These are phyloP conservation scores for Tethea ocularis DNA, from an alignment of 2,888 invertebrate genomes.

Conservation along the genomic window DNA sequence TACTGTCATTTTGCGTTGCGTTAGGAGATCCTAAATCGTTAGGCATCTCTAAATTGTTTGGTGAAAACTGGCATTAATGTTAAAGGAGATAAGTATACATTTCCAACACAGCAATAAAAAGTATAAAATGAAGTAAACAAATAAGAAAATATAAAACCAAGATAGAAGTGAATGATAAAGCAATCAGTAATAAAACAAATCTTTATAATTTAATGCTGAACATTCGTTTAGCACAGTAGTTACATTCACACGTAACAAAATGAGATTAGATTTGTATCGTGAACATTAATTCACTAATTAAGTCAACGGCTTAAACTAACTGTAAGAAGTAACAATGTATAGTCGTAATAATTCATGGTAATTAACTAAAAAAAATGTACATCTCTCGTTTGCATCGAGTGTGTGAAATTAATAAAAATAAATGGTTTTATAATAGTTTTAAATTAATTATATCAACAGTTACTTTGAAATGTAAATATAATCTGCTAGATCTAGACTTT, in stretches of 20 bases:
- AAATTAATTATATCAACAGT: background rate
- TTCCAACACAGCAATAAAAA: background rate
- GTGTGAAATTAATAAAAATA: constrained; percentile 40
- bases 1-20: too few species aligned
- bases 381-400: constrained; percentile 31
- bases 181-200: constrained; percentile 19
- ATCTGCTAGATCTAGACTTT: background rate
- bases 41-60: too few species aligned
- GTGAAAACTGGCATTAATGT: too few species aligned
- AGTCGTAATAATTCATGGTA: constrained; percentile 40
- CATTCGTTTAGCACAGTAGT: constrained; percentile 22
- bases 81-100: too few species aligned
- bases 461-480: background rate
- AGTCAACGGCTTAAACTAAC: constrained; percentile 50
- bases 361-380: constrained; percentile 31
- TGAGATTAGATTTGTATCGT: constrained; percentile 56
- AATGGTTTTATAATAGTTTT: constrained; percentile 17
- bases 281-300: constrained; percentile 60
- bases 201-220: constrained; percentile 21
- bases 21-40: too few species aligned
- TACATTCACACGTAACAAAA: constrained; percentile 22
- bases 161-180: constrained; percentile 16
- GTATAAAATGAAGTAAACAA: background rate
- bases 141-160: constrained; percentile 12
- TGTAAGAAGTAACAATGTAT: constrained; percentile 40